phyloP scores from a whole-genome alignment of 1,140 invertebrate genomes.

The Euura lappo region DNA sequence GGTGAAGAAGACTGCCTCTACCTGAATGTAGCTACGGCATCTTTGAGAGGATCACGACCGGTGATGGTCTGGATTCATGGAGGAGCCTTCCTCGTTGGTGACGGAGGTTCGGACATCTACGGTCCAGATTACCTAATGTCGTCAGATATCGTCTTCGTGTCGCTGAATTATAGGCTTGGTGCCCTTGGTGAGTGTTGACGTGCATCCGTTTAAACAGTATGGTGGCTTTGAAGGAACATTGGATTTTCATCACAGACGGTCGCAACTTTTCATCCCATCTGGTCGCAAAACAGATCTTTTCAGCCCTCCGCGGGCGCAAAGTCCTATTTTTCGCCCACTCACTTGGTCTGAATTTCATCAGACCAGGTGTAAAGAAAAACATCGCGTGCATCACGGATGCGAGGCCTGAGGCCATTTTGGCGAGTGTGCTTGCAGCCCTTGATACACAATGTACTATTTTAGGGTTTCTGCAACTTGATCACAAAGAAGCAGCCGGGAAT shows the following conservation, averaged over 20 bases:
- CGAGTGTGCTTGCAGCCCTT: too few relatives aligned
- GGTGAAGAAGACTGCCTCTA: slow-evolving; percentile 79
- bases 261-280: too few relatives aligned
- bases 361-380: too few relatives aligned
- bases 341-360: too few relatives aligned
- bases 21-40: slow-evolving; percentile 79
- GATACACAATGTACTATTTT: neutral
- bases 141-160: slow-evolving; percentile 65
- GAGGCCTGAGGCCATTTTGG: too few relatives aligned
- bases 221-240: neutral
- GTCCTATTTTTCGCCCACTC: too few relatives aligned
- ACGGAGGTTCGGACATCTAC: slow-evolving; percentile 49
- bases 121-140: slow-evolving; percentile 62
- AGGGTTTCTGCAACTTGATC: slow-evolving; percentile 42
- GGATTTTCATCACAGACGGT: neutral
- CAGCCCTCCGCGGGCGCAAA: too few relatives aligned
- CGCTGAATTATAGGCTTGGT: slow-evolving; percentile 69
- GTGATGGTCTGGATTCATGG: slow-evolving; percentile 64
- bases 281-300: too few relatives aligned
- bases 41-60: slow-evolving; percentile 48
- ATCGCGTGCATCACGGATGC: too few relatives aligned
- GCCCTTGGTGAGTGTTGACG: slow-evolving; percentile 54
- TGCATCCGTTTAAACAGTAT: too few relatives aligned
- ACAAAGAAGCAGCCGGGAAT: slow-evolving; percentile 38
- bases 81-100: slow-evolving; percentile 66